Evolutionary conservation across 2,888 invertebrate genomes (phyloP), one percentile per base, ranked within the genome.

Genomic region (Cataglyphis cursor): DNA sequence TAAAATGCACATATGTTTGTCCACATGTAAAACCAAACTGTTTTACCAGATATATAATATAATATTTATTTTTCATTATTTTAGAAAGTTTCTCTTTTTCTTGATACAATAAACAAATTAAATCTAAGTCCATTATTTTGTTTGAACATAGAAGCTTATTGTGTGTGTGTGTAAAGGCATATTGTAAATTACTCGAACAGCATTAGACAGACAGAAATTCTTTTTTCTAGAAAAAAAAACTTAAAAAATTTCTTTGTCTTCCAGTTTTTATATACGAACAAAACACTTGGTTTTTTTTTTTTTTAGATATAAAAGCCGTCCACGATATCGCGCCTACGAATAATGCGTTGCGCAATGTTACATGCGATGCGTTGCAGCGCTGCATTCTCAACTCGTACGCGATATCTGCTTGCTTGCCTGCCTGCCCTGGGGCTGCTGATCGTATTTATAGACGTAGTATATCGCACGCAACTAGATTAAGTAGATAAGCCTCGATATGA

Each of bases 381-480:
- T 65, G 70, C 81, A 81, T 82, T 80, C 84, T 80, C 85, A 87
- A 88, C 84, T 31, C 24, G 87, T 85, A 89, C 64, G 83, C 84
- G 44, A 85, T 51, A 80, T 72, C 48, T 48, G 18, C 51, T n/a
- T 51, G n/a, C 48, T 51, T 51, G n/a, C 51, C 57, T 41, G 84
- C 35, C 76, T 82, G 85, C 85, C 91, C 89, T 70, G 31, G 88
- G 89, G 88, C 88, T 85, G 80, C 87, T 75, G 81, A 82, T 84
- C 83, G 82, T 89, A 90, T 90, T 90, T 90, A 88, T 88, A 89
- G 89, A 82, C 81, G 73, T 74, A 84, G 72, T 84, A 82, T 82
- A 83, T 88, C 83, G 83, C 72, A 66, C 85, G 82, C 84, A 66
- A 85, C 48, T 78, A 88, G 86, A 90, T 90, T 68, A 84, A 84